Conservation (phyloP, 1,140 invertebrate species). For the Drosophila ohnishii region DNA sequence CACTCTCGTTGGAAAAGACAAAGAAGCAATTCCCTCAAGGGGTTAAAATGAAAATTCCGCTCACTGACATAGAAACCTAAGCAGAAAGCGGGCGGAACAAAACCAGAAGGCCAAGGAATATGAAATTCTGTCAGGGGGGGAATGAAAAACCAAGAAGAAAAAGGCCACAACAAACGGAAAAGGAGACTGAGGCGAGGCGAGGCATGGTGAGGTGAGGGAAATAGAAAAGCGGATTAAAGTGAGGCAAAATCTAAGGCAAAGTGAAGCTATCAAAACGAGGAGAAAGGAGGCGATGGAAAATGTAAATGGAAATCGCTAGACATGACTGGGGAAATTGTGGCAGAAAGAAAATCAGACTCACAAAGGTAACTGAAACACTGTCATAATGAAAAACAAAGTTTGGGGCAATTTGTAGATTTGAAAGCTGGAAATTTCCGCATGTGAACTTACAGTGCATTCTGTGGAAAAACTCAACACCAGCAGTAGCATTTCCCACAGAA, state of each 20-base stretch:
- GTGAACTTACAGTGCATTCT: slow-evolving; percentile 10
- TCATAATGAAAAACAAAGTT: slow-evolving; percentile 33
- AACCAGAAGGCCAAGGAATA: slow-evolving; percentile 17
- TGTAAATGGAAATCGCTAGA: background rate
- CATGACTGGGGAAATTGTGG: background rate
- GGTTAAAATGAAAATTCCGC: slow-evolving; percentile 26
- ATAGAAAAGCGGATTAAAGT: slow-evolving; percentile 36
- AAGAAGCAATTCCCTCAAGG: slow-evolving; percentile 31
- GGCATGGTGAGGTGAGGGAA: slow-evolving; percentile 8
- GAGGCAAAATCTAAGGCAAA: slow-evolving; percentile 25
- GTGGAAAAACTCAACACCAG: slow-evolving; percentile 12
- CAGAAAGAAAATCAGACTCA: background rate
- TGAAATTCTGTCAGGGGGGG: slow-evolving; percentile 1
- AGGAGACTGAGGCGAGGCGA: slow-evolving; percentile 10
- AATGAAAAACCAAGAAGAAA: background rate
- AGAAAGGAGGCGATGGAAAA: background rate
- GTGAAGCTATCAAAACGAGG: background rate
- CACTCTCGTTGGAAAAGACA: slow-evolving; percentile 7
- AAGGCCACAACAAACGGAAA: slow-evolving; percentile 16
- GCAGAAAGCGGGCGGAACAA: slow-evolving; percentile 3
- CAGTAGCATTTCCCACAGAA: slow-evolving; percentile 1
- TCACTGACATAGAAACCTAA: slow-evolving; percentile 29
- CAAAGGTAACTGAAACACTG: slow-evolving; percentile 3
- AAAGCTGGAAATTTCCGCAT: slow-evolving; percentile 4
- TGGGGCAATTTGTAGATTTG: slow-evolving; percentile 7